Evolutionary conservation across 2,888 invertebrate species (phyloP).

Genomic region (Cremastinae sp.): DNA sequence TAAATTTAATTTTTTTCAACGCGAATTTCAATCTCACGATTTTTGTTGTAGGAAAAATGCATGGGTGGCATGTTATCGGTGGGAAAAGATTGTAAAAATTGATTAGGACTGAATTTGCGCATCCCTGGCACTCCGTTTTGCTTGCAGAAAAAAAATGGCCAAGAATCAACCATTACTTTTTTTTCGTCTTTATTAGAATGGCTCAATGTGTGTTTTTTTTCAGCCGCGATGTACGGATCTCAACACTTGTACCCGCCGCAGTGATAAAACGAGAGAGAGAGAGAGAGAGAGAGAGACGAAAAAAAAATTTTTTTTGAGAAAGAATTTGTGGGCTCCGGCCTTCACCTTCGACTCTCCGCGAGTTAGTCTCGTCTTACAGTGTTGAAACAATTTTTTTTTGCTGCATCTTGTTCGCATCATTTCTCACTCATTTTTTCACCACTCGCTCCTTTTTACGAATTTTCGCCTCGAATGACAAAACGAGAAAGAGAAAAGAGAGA

Average conservation of each 20-base stretch:
- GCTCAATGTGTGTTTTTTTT: conserved; percentile 76
- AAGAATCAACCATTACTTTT: not conserved
- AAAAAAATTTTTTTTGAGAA: conserved; percentile 34
- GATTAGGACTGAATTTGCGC: not conserved
- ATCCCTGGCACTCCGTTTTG: not conserved
- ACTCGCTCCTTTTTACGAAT: conserved; percentile 19
- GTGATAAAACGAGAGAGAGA: conserved; percentile 75
- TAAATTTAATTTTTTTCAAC: not conserved
- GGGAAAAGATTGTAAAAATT: not conserved
- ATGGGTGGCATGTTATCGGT: conserved; percentile 13
- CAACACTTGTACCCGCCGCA: conserved; percentile 76
- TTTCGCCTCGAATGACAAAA: conserved; percentile 34
- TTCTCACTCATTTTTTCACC: conserved; percentile 26
- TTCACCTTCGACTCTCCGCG: conserved; percentile 60
- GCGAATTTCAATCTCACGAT: not conserved
- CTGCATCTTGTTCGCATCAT: conserved; percentile 46
- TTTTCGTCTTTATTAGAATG: conserved; percentile 26
- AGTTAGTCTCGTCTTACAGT: conserved; percentile 72
- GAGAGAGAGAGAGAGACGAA: conserved; percentile 19
- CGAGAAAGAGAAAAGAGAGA: conserved; percentile 23
- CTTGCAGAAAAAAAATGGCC: conserved; percentile 8
- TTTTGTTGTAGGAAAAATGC: not conserved
- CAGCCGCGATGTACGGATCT: conserved; percentile 77
- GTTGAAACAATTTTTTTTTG: conserved; percentile 34
- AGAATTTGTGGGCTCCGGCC: conserved; percentile 42